A percentile compares a stretch with the other conserved stretches of the same genome.
Evolutionary conservation across 2,888 invertebrate species (phyloP).

Genomic region (Ethmia dodecea): DNA sequence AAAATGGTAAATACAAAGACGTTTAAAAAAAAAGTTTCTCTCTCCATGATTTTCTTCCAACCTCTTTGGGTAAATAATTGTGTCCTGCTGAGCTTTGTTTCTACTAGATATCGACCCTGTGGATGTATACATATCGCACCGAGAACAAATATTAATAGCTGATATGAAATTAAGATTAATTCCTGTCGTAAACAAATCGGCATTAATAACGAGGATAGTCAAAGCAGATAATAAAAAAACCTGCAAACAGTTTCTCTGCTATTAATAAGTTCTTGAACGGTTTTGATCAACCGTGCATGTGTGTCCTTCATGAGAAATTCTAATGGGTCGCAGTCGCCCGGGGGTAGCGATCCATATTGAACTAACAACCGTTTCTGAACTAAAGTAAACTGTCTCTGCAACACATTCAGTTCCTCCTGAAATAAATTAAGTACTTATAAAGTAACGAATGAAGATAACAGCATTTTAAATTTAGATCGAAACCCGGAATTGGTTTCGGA

Average conservation of each 20-base stretch:
- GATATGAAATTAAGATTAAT: no score
- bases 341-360: conserved; percentile 88
- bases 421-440: neutral
- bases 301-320: conserved; percentile 85
- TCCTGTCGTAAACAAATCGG: no score
- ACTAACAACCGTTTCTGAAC: conserved; percentile 87
- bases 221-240: no score
- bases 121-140: no score
- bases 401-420: conserved; percentile 67
- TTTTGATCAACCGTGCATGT: conserved; percentile 76
- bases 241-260: conserved; percentile 50
- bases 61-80: no score
- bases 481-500: no score
- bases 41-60: no score
- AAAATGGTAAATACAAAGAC: neutral
- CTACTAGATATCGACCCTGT: no score
- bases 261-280: conserved; percentile 65
- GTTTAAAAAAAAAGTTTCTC: no score
- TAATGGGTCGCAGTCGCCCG: conserved; percentile 83
- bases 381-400: conserved; percentile 85
- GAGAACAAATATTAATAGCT: no score
- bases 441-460: neutral
- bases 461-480: neutral
- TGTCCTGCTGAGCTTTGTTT: no score
- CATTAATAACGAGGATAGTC: no score